Conservation (phyloP, 2,888 invertebrate genomes). For the Aplocera efformata region DNA sequence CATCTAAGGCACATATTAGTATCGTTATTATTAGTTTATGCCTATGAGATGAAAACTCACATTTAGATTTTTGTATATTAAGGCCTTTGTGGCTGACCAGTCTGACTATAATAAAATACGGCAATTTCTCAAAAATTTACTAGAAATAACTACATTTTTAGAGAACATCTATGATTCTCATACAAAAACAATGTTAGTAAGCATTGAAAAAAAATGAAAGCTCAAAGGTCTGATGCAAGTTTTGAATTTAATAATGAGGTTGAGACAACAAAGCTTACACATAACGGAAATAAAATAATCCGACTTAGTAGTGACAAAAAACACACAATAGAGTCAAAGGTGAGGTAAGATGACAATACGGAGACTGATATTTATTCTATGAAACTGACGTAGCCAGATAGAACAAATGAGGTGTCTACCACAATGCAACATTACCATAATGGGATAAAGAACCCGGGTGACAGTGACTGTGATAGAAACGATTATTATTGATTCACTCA, state of each 20-base stretch:
- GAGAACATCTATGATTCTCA: too few species aligned
- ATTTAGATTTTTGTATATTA: too few species aligned
- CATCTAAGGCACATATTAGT: constrained; percentile 46
- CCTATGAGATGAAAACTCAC: constrained; percentile 22
- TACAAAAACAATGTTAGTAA: too few species aligned
- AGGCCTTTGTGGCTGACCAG: too few species aligned
- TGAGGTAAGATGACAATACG: constrained; percentile 66
- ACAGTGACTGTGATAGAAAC: constrained; percentile 41
- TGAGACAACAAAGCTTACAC: constrained; percentile 59
- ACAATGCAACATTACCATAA: constrained; percentile 77
- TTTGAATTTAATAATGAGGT: constrained; percentile 48
- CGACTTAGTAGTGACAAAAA: constrained; percentile 67
- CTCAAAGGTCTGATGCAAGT: constrained; percentile 21
- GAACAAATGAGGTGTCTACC: constrained; percentile 71
- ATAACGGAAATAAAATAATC: constrained; percentile 79
- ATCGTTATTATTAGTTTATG: constrained; percentile 43
- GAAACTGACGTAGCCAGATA: constrained; percentile 47
- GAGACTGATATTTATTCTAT: constrained; percentile 9
- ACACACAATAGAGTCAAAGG: constrained; percentile 78
- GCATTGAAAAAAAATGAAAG: too few species aligned
- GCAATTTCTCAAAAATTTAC: too few species aligned
- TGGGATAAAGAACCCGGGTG: constrained; percentile 45
- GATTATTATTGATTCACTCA: constrained; percentile 47
- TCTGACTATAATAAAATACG: too few species aligned
- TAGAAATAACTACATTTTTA: too few species aligned